phyloP scores from a whole-genome alignment of 2,888 invertebrate species.

The Odiellus spinosus region DNA sequence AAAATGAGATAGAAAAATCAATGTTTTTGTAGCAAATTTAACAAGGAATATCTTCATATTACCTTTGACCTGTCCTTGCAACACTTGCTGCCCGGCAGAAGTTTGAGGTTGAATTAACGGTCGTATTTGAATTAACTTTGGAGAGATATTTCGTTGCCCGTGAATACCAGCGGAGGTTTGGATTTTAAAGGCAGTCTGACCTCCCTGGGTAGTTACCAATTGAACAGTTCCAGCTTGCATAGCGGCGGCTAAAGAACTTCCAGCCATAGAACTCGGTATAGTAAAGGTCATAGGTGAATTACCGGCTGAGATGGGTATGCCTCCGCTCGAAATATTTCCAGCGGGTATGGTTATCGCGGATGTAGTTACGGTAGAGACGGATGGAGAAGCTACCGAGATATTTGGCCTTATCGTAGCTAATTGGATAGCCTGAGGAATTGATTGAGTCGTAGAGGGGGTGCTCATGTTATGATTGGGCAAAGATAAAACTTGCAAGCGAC shows the following conservation, averaged over 20 bases:
- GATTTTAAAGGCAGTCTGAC: conserved; percentile 5
- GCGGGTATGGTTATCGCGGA: conserved; percentile 15
- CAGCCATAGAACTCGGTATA: no score
- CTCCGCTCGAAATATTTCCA: background rate
- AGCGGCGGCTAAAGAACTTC: no score
- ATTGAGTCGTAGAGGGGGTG: conserved; percentile 7
- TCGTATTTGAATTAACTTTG: conserved; percentile 22
- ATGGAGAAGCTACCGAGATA: conserved; percentile 11
- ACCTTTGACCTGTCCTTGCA: conserved; percentile 14
- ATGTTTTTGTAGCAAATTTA: no score
- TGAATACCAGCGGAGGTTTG: conserved; percentile 4
- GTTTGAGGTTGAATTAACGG: conserved; percentile 13
- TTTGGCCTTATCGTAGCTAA: conserved; percentile 13
- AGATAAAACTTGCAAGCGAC: conserved; percentile 55
- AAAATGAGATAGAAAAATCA: no score
- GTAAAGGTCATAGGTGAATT: no score
- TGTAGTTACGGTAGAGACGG: conserved; percentile 17
- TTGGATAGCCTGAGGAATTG: conserved; percentile 14
- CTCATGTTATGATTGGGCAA: no score
- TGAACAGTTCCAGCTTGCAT: conserved; percentile 6
- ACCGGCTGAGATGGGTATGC: background rate
- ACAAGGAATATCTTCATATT: no score
- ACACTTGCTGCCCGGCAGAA: conserved; percentile 10
- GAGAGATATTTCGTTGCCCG: conserved; percentile 4
- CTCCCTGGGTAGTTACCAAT: conserved; percentile 8